These are phyloP conservation scores for Coendou prehensilis DNA, from an alignment of 2,797 vertebrate species.

Conservation along the genomic window DNA sequence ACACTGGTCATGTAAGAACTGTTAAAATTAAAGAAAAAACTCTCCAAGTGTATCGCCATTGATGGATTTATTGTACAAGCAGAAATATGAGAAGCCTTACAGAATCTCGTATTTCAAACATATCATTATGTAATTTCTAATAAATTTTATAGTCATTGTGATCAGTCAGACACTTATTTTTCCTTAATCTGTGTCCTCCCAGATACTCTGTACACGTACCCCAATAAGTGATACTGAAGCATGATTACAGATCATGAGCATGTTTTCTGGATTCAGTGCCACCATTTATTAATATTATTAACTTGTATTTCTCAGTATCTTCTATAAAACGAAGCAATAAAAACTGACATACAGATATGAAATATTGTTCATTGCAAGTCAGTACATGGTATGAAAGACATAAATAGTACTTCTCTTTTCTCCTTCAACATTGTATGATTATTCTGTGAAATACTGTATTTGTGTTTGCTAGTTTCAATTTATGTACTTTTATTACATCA, in stretches of 20 bases:
- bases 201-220: not conserved
- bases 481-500: not conserved
- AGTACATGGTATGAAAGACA: not conserved
- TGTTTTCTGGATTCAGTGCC: not conserved
- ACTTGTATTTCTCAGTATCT: not conserved
- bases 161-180: not conserved
- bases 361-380: not conserved
- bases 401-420: not conserved
- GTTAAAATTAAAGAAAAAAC: not conserved
- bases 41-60: not conserved
- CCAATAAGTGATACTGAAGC: not conserved
- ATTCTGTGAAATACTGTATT: not conserved
- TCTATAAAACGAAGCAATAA: not conserved
- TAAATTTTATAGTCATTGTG: not conserved
- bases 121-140: not conserved
- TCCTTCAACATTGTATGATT: not conserved
- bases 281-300: not conserved
- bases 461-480: not conserved
- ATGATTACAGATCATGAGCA: not conserved
- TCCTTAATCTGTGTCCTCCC: not conserved
- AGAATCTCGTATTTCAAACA: not conserved
- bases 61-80: not conserved
- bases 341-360: not conserved
- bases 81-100: not conserved
- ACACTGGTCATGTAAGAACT: not conserved